Evolutionary conservation across 2,888 invertebrate species (phyloP).

Genomic region (Halocaridina rubra): DNA sequence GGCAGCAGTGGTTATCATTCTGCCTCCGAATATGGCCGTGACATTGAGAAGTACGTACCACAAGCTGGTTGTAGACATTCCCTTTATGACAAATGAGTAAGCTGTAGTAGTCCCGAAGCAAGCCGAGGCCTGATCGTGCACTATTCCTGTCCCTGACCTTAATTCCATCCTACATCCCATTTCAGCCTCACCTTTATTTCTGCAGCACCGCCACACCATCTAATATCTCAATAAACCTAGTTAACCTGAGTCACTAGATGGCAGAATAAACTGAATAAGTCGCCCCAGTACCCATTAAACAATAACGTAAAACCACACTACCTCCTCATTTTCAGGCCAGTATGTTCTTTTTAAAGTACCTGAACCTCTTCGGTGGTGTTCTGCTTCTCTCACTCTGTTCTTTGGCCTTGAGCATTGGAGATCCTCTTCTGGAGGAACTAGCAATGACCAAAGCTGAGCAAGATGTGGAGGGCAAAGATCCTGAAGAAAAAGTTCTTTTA

Average conservation of each 20-base stretch:
- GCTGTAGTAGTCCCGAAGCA: slow-evolving; percentile 5
- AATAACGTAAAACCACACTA: slow-evolving; percentile 12
- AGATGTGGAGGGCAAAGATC: slow-evolving; percentile 7
- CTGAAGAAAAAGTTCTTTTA: slow-evolving; percentile 41
- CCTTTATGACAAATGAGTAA: neutral
- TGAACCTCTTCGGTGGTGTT: slow-evolving; percentile 28
- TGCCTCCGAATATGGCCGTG: slow-evolving; percentile 25
- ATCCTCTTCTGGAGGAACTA: neutral
- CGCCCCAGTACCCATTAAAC: neutral
- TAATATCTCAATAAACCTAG: neutral
- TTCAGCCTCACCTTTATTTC: slow-evolving; percentile 22
- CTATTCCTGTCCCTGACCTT: slow-evolving; percentile 34
- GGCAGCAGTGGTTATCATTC: slow-evolving; percentile 26
- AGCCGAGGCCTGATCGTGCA: slow-evolving; percentile 57
- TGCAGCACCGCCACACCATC: slow-evolving; percentile 44
- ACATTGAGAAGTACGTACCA: slow-evolving; percentile 43
- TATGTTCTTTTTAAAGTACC: slow-evolving; percentile 53
- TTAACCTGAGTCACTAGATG: slow-evolving; percentile 46
- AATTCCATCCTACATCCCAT: slow-evolving; percentile 35
- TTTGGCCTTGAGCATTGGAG: slow-evolving; percentile 2
- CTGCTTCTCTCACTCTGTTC: slow-evolving; percentile 39
- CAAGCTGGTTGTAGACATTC: neutral
- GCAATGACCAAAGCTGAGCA: neutral
- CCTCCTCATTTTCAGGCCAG: slow-evolving; percentile 47
- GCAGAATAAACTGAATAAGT: slow-evolving; percentile 27